Conservation (phyloP, 2,113 vertebrate genomes). For the Merops nubicus region DNA sequence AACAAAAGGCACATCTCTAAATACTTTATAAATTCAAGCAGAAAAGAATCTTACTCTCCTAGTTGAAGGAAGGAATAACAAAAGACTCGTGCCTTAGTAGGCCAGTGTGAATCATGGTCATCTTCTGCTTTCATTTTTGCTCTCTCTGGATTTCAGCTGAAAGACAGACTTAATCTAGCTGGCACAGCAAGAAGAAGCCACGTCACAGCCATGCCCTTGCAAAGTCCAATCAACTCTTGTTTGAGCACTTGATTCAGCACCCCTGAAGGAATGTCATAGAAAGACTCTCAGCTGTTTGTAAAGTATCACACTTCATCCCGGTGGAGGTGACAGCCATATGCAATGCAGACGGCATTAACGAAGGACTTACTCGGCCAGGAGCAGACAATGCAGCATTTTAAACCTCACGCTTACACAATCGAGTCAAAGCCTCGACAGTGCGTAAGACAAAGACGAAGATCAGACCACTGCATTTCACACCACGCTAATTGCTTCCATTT, state of each 20-base stretch:
- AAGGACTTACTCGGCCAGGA: conserved; percentile 23
- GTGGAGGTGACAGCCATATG: not conserved
- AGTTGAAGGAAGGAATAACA: not conserved
- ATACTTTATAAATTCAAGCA: not conserved
- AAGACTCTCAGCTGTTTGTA: conserved; percentile 22
- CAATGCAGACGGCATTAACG: conserved; percentile 29
- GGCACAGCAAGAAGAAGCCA: not conserved
- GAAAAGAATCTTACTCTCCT: not conserved
- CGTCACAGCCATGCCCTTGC: not conserved
- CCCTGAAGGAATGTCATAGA: not conserved
- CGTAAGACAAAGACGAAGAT: not conserved
- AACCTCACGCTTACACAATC: not conserved
- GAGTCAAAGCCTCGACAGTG: not conserved
- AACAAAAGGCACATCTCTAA: not conserved
- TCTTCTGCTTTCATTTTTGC: conserved; percentile 22
- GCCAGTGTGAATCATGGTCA: not conserved
- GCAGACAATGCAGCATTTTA: not conserved
- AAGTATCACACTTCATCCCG: not conserved
- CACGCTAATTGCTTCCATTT: not conserved
- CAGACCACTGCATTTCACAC: not conserved
- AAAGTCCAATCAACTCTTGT: not conserved
- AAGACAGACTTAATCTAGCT: not conserved
- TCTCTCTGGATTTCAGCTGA: not conserved
- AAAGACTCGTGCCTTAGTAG: not conserved
- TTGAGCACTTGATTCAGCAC: too few species aligned